Base-by-base conservation (phyloP, 2,113 vertebrate species). In the Tyto alba region DNA sequence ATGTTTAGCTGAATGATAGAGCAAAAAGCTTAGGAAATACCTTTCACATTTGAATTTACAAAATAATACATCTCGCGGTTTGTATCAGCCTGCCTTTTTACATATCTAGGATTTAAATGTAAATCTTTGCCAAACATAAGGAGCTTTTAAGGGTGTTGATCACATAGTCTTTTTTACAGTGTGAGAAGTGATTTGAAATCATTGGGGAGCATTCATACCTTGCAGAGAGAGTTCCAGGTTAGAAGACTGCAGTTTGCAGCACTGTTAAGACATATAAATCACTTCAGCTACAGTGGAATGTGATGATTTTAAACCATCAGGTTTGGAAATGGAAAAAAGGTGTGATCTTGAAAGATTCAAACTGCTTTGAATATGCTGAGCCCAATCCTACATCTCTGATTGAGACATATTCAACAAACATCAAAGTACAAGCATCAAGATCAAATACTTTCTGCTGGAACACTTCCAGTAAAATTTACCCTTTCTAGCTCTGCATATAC, bases 111-210 rank as follows among this genome's bases (percentile, higher is more conserved):
- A 86, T 94, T 77, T 80, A 78, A 95, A 96, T 75, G 43, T 81
- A 92, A 95, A 63, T 77, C 93, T 81, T 74, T 86, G 68, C 72
- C 59, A 93, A 89, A 87, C 56, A 59, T 63, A 74, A 88, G 88
- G n/a, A 74, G 16, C 67, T 91, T 84, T 84, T 84, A 88, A 92
- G 60, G 62, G 64, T 81, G 68, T 92, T 96, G 96, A 95, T 97
- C 79, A 72, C 68, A 41, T 43, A 74, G 59, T n/a, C 60, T 27
- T 85, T 95, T 96, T 95, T 90, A 89, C 47, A 76, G 80, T 41
- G 80, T 92, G 94, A 2, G 3, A 92, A 94, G 60, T 89, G 79
- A 95, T 90, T 88, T 78, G 73, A 86, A 96, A 59, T 86, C 90
- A 38, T n/a, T 38, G 48, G 64, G 64, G 88, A 95, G 57, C 47